phyloP scores from a whole-genome alignment of 1,140 invertebrate genomes.

The Tetramorium parvispinum region DNA sequence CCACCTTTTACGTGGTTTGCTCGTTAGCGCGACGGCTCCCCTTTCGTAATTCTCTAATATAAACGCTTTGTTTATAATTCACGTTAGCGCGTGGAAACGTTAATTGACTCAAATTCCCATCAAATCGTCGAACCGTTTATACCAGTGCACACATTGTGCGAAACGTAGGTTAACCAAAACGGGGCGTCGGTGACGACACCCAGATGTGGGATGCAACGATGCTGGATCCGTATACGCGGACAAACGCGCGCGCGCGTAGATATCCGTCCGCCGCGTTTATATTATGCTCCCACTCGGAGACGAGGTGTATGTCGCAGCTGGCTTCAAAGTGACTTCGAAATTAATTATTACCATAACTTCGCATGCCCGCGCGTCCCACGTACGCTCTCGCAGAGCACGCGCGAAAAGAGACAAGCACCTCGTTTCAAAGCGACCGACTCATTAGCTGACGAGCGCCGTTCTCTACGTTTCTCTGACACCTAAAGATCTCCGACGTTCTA shows the following conservation, averaged over 20 bases:
- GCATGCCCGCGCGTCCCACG: slow-evolving; percentile 66
- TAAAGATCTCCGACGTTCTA: slow-evolving; percentile 29
- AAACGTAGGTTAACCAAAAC: slow-evolving; percentile 38
- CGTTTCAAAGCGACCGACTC: slow-evolving; percentile 77
- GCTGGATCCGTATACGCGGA: neutral
- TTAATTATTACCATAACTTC: slow-evolving; percentile 76
- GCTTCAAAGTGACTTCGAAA: slow-evolving; percentile 76
- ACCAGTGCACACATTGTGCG: slow-evolving; percentile 56
- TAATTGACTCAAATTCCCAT: slow-evolving; percentile 67
- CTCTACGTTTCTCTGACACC: slow-evolving; percentile 38
- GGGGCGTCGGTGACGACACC: slow-evolving; percentile 32
- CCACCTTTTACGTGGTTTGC: neutral
- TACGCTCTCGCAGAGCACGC: slow-evolving; percentile 57
- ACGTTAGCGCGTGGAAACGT: slow-evolving; percentile 33
- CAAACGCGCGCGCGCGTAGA: slow-evolving; percentile 28
- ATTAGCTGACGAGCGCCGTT: slow-evolving; percentile 69
- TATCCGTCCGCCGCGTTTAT: slow-evolving; percentile 67
- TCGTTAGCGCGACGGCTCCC: neutral
- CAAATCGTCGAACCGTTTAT: slow-evolving; percentile 68
- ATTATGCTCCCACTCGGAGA: slow-evolving; percentile 62
- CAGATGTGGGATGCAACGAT: slow-evolving; percentile 36
- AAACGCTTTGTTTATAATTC: slow-evolving; percentile 55
- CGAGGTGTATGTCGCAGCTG: slow-evolving; percentile 67
- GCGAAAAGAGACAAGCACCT: slow-evolving; percentile 68
- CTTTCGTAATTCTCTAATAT: slow-evolving; percentile 21